These are phyloP conservation scores for Rhizoglyphus robini DNA, from an alignment of 1,140 invertebrate species.

Conservation along the genomic window DNA sequence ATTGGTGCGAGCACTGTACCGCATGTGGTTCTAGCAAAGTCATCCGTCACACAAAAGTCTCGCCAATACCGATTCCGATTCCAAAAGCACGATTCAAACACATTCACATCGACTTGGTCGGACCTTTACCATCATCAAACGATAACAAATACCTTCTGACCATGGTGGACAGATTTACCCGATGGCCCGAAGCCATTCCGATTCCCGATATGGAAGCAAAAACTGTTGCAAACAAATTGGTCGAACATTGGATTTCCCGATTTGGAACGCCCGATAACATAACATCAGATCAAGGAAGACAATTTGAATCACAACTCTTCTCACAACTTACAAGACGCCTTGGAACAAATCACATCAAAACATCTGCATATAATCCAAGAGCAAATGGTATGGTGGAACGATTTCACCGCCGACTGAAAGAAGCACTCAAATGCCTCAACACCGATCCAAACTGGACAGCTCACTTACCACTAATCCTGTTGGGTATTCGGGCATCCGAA, in stretches of 20 bases:
- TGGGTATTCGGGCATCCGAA: constrained; percentile 26
- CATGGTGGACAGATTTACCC: too few relatives aligned
- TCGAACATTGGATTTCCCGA: constrained; percentile 31
- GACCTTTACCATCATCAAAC: constrained; percentile 32
- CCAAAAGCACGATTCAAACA: constrained; percentile 29
- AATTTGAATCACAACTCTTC: constrained; percentile 34
- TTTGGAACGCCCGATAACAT: constrained; percentile 30
- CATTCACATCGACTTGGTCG: constrained; percentile 39
- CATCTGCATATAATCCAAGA: too few relatives aligned
- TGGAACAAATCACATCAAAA: constrained; percentile 14
- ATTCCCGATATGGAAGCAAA: too few relatives aligned
- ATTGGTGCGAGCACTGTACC: not conserved
- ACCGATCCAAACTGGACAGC: constrained; percentile 33
- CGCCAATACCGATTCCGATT: constrained; percentile 18
- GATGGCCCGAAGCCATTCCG: too few relatives aligned
- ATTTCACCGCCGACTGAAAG: too few relatives aligned
- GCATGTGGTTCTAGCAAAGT: constrained; percentile 19
- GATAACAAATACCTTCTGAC: constrained; percentile 26
- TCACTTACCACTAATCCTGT: constrained; percentile 32
- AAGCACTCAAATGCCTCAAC: too few relatives aligned
- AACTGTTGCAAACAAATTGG: constrained; percentile 29
- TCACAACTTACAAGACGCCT: constrained; percentile 15
- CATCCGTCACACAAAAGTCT: constrained; percentile 15
- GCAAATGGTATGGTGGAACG: too few relatives aligned
- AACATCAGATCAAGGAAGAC: constrained; percentile 35